Evolutionary conservation across 2,797 vertebrate species (phyloP).

Genomic region (Squalus acanthias): DNA sequence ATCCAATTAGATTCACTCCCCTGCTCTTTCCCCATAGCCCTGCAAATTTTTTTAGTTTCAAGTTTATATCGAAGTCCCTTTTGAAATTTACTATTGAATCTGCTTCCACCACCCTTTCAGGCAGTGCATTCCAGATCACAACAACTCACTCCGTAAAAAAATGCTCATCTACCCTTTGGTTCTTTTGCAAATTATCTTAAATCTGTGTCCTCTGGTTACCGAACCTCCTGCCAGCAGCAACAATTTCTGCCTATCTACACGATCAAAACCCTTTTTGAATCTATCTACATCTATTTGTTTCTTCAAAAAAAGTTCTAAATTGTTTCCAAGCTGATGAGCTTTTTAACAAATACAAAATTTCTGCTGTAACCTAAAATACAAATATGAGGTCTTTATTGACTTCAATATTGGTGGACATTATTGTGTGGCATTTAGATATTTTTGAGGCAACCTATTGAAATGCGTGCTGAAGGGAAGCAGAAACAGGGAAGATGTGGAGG

Average conservation of each 20-base stretch:
- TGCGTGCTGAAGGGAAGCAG: not conserved
- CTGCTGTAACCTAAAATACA: not conserved
- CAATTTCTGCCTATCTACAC: not conserved
- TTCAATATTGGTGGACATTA: not conserved
- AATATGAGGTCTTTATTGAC: not conserved
- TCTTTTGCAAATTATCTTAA: not conserved
- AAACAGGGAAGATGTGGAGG: not conserved
- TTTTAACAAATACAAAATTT: not conserved
- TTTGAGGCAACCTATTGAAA: not conserved
- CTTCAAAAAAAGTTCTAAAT: not conserved
- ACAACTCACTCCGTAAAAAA: not conserved
- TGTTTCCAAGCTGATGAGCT: not conserved
- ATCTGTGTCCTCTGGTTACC: not conserved
- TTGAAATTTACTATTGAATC: not conserved
- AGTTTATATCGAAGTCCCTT: not conserved
- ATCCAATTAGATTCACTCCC: not conserved
- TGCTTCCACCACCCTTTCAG: not conserved
- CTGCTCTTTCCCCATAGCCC: not conserved
- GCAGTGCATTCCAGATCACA: not conserved
- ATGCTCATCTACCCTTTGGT: not conserved
- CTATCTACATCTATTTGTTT: not conserved
- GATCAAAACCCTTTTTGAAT: not conserved
- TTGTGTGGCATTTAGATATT: not conserved
- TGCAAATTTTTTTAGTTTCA: not conserved
- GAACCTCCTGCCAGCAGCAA: not conserved